Evolutionary conservation across 2,888 invertebrate species (phyloP), one percentile per base, ranked within the genome.

Genomic region (Byasa hedistus): DNA sequence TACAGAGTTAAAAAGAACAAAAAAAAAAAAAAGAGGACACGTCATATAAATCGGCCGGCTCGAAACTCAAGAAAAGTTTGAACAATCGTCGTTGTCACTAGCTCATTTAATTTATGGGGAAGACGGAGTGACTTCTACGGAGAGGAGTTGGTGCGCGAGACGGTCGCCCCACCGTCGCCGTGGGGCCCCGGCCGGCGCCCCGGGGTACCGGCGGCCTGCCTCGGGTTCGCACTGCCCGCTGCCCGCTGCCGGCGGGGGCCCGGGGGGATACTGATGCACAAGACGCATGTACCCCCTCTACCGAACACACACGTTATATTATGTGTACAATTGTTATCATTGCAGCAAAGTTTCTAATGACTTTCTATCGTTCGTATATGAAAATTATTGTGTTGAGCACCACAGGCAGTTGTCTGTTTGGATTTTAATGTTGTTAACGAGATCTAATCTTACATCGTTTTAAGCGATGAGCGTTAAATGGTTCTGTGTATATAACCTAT

Each of bases 181-280:
- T 81, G 79, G 84, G 82, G 81, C 74, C 76, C 76, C 80, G 77
- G 78, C 81, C 80, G 76, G 83, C 81, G 77, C 78, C 71, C 77
- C 83, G 78, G 83, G 86, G 81, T 82, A 83, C 75, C 86, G 72
- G 74, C 39, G 39, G 76, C 76, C 78, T 73, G 76, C 80, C 76
- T 74, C 76, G 79, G 79, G 79, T 81, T 78, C 79, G 80, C 79
- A 78, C 79, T 77, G 77, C 73, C 73, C 76, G 62, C 62, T 77
- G n/a, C n/a, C n/a, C n/a, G n/a, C n/a, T n/a, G n/a, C n/a, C n/a
- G 70, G 75, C 75, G 77, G 73, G 75, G 57, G 39, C 2, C 10
- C 39, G 10, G 39, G 54, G 54, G 24, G 59, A 64, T 56, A 44
- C 22, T 57, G 64, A 52, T 52, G 61, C 55, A 52, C 32, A 22